These are phyloP conservation scores for Lacanobia oleracea DNA, from an alignment of 2,888 invertebrate genomes.

Conservation along the genomic window DNA sequence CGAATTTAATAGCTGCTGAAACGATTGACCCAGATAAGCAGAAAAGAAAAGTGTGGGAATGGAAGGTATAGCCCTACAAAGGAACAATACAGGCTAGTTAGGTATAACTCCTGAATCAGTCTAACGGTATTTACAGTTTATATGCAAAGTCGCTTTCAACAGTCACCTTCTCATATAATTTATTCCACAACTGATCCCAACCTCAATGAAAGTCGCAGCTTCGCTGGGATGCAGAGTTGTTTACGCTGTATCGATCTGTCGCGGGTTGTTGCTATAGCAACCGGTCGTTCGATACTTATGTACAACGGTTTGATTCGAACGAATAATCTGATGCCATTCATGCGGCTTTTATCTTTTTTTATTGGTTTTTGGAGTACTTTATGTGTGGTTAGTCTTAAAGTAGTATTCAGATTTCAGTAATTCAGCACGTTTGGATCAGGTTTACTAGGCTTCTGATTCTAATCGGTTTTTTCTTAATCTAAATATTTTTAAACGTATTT, in stretches of 20 bases:
- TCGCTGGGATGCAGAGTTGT: slow-evolving; percentile 51
- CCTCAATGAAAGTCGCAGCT: slow-evolving; percentile 36
- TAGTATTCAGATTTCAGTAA: background rate
- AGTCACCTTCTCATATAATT: slow-evolving; percentile 27
- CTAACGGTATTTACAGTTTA: background rate
- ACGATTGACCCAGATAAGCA: background rate
- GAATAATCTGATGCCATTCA: slow-evolving; percentile 42
- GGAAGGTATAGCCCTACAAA: background rate
- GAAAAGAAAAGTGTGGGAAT: background rate
- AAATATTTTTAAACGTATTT: too few species aligned
- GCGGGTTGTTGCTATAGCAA: slow-evolving; percentile 49
- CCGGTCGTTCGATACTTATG: slow-evolving; percentile 33
- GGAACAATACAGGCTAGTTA: background rate
- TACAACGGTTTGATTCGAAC: slow-evolving; percentile 41
- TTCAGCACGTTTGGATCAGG: background rate
- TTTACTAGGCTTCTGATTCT: background rate
- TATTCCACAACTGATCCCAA: slow-evolving; percentile 36
- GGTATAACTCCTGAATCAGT: background rate
- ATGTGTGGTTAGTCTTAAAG: background rate
- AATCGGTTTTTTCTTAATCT: too few species aligned
- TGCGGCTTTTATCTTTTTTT: slow-evolving; percentile 18
- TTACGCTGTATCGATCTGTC: slow-evolving; percentile 57
- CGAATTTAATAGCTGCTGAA: background rate
- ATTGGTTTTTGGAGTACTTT: slow-evolving; percentile 10
- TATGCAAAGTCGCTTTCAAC: slow-evolving; percentile 20